phyloP scores from a whole-genome alignment of 2,113 vertebrate genomes.

The Onychostoma macrolepis region DNA sequence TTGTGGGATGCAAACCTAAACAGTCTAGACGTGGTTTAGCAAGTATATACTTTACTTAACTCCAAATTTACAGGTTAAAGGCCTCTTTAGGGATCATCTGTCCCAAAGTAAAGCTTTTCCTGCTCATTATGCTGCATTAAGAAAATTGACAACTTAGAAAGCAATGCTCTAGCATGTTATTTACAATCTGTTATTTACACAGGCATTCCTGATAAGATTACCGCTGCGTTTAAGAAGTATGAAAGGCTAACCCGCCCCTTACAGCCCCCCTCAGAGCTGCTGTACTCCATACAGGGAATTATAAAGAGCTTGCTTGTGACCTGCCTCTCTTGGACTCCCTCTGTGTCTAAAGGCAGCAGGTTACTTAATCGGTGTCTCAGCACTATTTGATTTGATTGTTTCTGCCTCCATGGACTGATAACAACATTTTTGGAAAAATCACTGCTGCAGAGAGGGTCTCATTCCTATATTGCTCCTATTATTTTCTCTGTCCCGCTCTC shows the following conservation, averaged over 20 bases:
- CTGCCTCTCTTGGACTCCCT: constrained; percentile 33
- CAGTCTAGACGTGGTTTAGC: neutral
- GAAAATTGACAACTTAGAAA: constrained; percentile 37
- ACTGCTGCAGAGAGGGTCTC: constrained; percentile 21
- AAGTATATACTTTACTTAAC: neutral
- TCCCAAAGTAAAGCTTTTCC: neutral
- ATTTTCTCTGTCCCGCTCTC: constrained; percentile 42
- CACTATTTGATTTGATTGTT: constrained; percentile 40
- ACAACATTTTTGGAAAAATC: constrained; percentile 21
- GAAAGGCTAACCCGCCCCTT: constrained; percentile 28
- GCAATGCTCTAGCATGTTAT: neutral
- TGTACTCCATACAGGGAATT: constrained; percentile 54
- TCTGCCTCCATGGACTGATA: constrained; percentile 48
- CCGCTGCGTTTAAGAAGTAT: constrained; percentile 54
- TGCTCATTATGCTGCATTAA: constrained; percentile 22
- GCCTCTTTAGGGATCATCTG: constrained; percentile 6
- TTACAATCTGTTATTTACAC: constrained; percentile 57
- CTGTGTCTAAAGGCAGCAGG: constrained; percentile 43
- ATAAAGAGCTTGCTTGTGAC: constrained; percentile 56
- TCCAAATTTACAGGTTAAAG: neutral
- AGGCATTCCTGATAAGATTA: constrained; percentile 78
- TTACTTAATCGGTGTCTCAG: constrained; percentile 60
- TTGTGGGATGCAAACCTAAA: neutral
- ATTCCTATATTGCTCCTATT: constrained; percentile 1
- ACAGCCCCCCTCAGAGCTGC: constrained; percentile 31